Base-by-base conservation (phyloP, 2,113 vertebrate genomes). In the Lanius ludovicianus region DNA sequence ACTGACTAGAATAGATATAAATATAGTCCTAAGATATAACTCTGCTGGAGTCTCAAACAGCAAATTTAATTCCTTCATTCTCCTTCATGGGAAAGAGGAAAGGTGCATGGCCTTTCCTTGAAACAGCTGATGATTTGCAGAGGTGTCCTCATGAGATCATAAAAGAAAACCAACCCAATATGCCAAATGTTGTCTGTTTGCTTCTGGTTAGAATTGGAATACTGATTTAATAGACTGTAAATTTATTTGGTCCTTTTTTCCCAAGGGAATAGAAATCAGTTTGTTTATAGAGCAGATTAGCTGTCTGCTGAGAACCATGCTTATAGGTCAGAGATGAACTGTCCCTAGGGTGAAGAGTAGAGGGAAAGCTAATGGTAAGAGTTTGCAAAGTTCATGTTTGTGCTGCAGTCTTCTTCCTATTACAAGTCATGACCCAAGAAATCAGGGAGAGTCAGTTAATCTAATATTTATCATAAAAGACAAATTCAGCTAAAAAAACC, bases 271-370 rank as follows among this genome's bases (percentile, higher is more conserved):
- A 74, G 37, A 78, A 92, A 81, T 86, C 37, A 73, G 57, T 90
- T 90, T 95, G 80, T 97, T 96, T 96, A 71, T 82, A 87, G 73
- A 94, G 52, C 68, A 96, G 64, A 94, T 89, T 64, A 93, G 33
- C 39, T 71, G 16, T 84, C 64, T 96, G 88, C 82, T 95, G 92
- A 96, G 95, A 96, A 93, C 74, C 8, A 3, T 83, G 41, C 39
- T 86, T 37, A 2, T 59, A 84, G 84, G 64, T 89, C 92, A 95
- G 85, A 89, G 83, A 87, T 16, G 14, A 75, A 52, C 73, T 87
- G 44, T 88, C 90, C 92, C 96, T 68, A 19, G 95, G 88, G 95
- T 86, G 80, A 95, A 95, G 64, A 90, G 89, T 41, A 60, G 53
- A 84, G 25, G 41, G 41, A 79, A n/a, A 91, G 44, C 31, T 85